These are phyloP conservation scores for Pocillopora damicornis DNA, from an alignment of 64 coral and sea anemone genomes.

Conservation along the genomic window DNA sequence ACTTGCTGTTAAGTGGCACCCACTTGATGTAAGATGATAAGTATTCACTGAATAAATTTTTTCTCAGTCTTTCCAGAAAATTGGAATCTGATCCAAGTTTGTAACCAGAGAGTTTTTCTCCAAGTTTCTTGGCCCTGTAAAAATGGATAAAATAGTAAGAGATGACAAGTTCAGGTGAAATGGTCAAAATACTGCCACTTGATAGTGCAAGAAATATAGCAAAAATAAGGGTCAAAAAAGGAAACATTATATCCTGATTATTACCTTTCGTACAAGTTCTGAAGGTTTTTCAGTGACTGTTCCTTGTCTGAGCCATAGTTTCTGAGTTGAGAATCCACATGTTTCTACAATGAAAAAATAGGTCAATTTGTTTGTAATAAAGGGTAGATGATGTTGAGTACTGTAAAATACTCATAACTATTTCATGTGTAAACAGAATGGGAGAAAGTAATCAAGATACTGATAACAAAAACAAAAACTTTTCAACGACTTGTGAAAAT, in stretches of 20 bases:
- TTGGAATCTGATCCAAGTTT: constrained; percentile 96
- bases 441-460: no score
- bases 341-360: constrained; percentile 49
- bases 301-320: constrained; percentile 71
- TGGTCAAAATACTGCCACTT: background rate
- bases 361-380: background rate
- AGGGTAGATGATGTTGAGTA: no score
- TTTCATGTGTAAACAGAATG: no score
- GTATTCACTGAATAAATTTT: constrained; percentile 87
- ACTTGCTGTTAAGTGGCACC: background rate
- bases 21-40: constrained; percentile 72
- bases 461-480: no score
- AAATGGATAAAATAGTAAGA: background rate
- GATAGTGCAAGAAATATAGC: no score
- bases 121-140: constrained; percentile 81
- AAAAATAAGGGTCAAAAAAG: background rate
- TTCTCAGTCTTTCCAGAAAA: constrained; percentile 91
- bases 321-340: constrained; percentile 59
- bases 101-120: constrained; percentile 85
- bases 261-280: constrained; percentile 72
- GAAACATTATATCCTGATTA: background rate
- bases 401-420: no score
- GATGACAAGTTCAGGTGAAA: background rate
- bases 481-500: no score
- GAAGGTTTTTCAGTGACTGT: constrained; percentile 83